A percentile compares a stretch with the other conserved stretches of the same genome.
Evolutionary conservation across 35 echinoderm and acorn worm genomes (phyloP).

Genomic region (Heliocidaris tuberculata): DNA sequence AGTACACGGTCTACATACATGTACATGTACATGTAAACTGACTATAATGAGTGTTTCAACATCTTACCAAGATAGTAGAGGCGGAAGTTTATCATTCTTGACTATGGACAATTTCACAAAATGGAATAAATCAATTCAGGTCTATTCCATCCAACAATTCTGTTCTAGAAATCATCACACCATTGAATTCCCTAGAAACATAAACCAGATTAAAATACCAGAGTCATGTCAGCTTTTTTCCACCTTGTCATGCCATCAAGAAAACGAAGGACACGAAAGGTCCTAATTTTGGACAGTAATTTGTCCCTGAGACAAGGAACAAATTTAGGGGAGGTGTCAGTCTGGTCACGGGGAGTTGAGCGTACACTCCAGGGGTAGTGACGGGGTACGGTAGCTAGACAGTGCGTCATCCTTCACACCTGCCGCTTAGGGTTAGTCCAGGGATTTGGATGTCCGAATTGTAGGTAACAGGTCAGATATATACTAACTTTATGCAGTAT

Average conservation of each 20-base stretch:
- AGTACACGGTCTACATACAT: neutral
- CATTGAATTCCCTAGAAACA: neutral
- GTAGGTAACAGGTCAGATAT: neutral
- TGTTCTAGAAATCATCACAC: neutral
- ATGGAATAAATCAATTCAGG: neutral
- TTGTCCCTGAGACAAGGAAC: neutral
- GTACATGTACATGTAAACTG: neutral
- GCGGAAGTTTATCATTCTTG: neutral
- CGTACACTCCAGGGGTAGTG: neutral
- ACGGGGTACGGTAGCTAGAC: neutral
- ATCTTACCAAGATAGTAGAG: neutral
- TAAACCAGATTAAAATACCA: neutral
- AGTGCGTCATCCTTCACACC: neutral
- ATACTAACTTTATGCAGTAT: neutral
- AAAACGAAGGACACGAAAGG: neutral
- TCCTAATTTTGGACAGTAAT: neutral
- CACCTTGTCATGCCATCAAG: neutral
- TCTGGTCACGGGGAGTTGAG: neutral
- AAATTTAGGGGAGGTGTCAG: neutral
- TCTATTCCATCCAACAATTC: neutral
- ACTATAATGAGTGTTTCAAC: neutral
- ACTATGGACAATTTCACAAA: neutral
- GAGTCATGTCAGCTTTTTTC: neutral
- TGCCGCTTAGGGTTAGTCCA: neutral
- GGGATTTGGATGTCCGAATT: constrained; percentile 3